phyloP scores from a whole-genome alignment of 2,888 invertebrate species.

The Heliconius sara region DNA sequence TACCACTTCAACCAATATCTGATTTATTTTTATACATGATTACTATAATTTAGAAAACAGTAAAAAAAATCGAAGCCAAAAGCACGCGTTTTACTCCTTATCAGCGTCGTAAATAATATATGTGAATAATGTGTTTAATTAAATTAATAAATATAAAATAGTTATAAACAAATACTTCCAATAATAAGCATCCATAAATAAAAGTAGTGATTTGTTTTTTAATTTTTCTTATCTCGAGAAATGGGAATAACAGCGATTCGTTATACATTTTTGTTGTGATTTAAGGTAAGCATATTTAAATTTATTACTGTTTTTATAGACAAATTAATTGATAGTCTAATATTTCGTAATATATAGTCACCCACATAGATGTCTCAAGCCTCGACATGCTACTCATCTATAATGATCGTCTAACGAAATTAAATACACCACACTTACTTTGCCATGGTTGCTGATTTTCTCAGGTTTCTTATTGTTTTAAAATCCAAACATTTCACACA shows the following conservation, averaged over 20 bases:
- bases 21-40: background rate
- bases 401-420: constrained; percentile 33
- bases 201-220: constrained; percentile 17
- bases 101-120: constrained; percentile 4
- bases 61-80: background rate
- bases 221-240: background rate
- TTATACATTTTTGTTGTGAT: background rate
- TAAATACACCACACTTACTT: constrained; percentile 64
- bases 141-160: background rate
- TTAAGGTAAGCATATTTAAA: background rate
- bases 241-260: background rate
- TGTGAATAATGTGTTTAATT: constrained; percentile 1
- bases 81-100: background rate
- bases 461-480: constrained; percentile 32
- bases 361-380: constrained; percentile 35
- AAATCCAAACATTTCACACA: constrained; percentile 58
- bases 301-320: background rate
- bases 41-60: background rate
- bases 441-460: constrained; percentile 67
- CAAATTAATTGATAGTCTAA: background rate
- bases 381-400: constrained; percentile 34
- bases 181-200: background rate
- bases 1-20: background rate
- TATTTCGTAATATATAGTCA: constrained; percentile 33
- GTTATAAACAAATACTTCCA: constrained; percentile 13